These are phyloP conservation scores for Porites lutea DNA, from an alignment of 64 coral and sea anemone genomes.

Conservation along the genomic window DNA sequence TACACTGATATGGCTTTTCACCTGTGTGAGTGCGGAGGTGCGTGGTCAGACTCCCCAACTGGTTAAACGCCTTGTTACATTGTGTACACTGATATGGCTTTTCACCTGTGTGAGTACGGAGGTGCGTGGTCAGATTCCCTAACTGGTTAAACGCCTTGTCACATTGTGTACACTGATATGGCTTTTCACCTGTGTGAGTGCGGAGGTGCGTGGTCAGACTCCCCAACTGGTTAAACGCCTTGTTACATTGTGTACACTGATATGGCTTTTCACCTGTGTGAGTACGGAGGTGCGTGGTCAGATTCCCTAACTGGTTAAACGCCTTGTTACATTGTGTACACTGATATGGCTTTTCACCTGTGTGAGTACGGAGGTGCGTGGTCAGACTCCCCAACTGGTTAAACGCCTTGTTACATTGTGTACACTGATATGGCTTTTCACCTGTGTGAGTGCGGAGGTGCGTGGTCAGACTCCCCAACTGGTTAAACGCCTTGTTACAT, in stretches of 20 bases:
- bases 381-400: too few relatives aligned
- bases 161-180: too few relatives aligned
- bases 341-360: too few relatives aligned
- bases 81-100: constrained; percentile 18
- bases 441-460: constrained; percentile 4
- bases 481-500: not conserved
- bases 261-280: constrained; percentile 10
- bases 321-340: too few relatives aligned
- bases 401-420: not conserved
- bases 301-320: not conserved
- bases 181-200: too few relatives aligned
- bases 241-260: not conserved
- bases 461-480: not conserved
- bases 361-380: too few relatives aligned
- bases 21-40: not conserved
- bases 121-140: not conserved
- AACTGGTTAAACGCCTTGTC: too few relatives aligned
- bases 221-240: not conserved
- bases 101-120: constrained; percentile 11
- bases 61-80: not conserved
- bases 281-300: not conserved
- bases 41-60: not conserved
- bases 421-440: constrained; percentile 4
- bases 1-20: not conserved
- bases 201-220: too few relatives aligned